Percentiles rank a stretch among this genome's conserved stretches.
Conservation (phyloP, 2,888 invertebrate species). For the Acrocyrtus sp. region DNA sequence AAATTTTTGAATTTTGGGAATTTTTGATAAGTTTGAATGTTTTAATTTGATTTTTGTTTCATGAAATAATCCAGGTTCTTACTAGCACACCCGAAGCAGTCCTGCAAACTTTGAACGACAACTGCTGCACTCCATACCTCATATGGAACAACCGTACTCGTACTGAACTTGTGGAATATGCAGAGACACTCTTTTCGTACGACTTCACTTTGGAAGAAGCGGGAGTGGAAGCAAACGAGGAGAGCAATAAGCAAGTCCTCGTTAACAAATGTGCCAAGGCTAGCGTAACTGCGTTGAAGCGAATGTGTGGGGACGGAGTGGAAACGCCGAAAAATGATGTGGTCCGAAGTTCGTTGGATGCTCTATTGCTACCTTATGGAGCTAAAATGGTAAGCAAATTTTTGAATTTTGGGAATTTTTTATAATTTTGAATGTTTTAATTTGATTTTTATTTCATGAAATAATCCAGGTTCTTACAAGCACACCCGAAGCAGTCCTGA, state of each 20-base stretch:
- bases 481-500: slow-evolving; percentile 74
- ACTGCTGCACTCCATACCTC: slow-evolving; percentile 94
- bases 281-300: slow-evolving; percentile 56
- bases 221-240: slow-evolving; percentile 86
- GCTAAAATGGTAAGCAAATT: slow-evolving; percentile 74
- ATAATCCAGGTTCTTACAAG: slow-evolving; percentile 60
- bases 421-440: slow-evolving; percentile 9
- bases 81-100: slow-evolving; percentile 69
- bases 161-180: slow-evolving; percentile 88
- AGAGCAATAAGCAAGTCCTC: slow-evolving; percentile 79
- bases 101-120: slow-evolving; percentile 93
- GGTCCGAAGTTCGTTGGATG: slow-evolving; percentile 72
- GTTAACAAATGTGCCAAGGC: slow-evolving; percentile 62
- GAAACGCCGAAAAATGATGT: slow-evolving; percentile 70
- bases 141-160: slow-evolving; percentile 99
- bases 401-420: slow-evolving; percentile 16
- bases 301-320: slow-evolving; percentile 59
- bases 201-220: slow-evolving; percentile 98
- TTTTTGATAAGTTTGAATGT: neutral
- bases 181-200: slow-evolving; percentile 88
- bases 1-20: neutral
- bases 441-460: slow-evolving; percentile 22
- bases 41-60: neutral
- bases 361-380: slow-evolving; percentile 84
- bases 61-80: slow-evolving; percentile 61